Percentiles rank a stretch among this genome's conserved stretches.
These are phyloP conservation scores for Scelioninae gen. 2 DNA, from an alignment of 2,888 invertebrate species.

Conservation along the genomic window DNA sequence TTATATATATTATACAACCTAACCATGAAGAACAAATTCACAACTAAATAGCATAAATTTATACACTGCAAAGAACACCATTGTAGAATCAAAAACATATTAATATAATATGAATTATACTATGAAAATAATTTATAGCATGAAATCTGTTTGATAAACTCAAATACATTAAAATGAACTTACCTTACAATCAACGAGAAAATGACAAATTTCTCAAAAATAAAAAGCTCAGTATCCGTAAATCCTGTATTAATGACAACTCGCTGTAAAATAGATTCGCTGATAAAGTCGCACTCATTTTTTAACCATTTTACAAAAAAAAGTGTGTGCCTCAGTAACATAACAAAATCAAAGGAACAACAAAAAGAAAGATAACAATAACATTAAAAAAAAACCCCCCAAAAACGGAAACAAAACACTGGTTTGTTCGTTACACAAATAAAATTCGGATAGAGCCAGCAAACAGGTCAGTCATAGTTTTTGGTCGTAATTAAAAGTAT, in stretches of 20 bases:
- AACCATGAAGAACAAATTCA: too few relatives aligned
- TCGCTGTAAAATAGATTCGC: conserved; percentile 28
- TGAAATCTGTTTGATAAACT: too few relatives aligned
- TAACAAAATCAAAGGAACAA: not conserved
- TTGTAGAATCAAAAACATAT: too few relatives aligned
- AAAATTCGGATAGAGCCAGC: conserved; percentile 1
- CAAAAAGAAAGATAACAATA: not conserved
- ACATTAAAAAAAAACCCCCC: not conserved
- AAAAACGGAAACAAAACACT: not conserved
- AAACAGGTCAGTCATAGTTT: not conserved
- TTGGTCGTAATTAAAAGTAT: not conserved
- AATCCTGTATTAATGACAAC: conserved; percentile 34
- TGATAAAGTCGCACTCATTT: conserved; percentile 33
- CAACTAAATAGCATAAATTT: too few relatives aligned
- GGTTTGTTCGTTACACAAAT: not conserved
- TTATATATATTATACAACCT: too few relatives aligned
- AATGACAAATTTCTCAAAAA: too few relatives aligned
- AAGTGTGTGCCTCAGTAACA: not conserved
- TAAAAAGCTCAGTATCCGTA: too few relatives aligned
- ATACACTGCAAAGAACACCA: too few relatives aligned
- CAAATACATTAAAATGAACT: too few relatives aligned
- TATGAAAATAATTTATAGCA: too few relatives aligned
- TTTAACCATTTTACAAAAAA: conserved; percentile 7
- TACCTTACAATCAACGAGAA: too few relatives aligned
- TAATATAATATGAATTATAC: too few relatives aligned